Evolutionary conservation across 2,113 vertebrate species (phyloP), one percentile per base, ranked within the genome.

Genomic region (Odocoileus virginianus): DNA sequence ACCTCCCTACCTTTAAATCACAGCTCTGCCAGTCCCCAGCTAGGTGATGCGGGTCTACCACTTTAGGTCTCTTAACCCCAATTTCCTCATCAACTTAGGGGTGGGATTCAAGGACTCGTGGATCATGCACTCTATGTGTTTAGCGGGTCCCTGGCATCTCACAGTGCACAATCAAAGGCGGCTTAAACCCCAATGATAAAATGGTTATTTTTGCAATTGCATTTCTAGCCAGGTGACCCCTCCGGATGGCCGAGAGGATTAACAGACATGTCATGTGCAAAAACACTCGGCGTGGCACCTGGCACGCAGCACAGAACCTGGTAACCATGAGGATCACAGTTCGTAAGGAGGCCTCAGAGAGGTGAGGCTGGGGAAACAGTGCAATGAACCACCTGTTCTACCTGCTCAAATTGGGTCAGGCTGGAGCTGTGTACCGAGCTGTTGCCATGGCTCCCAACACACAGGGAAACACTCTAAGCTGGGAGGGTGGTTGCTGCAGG

Each of bases 401-500:
- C 97, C 98, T 2, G 0, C 74, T 96, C 96, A 60, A 97, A 96
- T 3, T 93, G 95, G 98, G 97, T 98, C 98, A 97, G 87, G 81
- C 54, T n/a, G 1, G 78, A 95, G 57, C 94, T 79, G 50, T 92
- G 82, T 81, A 76, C 81, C 83, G 57, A 21, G 93, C 55, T 82
- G 96, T 97, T 98, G 93, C 95, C 94, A 97, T 97, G 96, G 95
- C 45, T 94, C 96, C 95, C 83, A 95, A 81, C 54, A 89, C 82
- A 85, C 23, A 94, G 47, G 40, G 55, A 97, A 87, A 95, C 74
- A 93, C 30, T 61, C 45, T 47, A 74, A 67, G 71, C 58, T 33
- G 74, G 58, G 43, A 85, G 85, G 89, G 84, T 3, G 15, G 91
- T 81, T n/a, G 40, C 67, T 97, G 61, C 87, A 89, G 14, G 52